phyloP scores from a whole-genome alignment of 1,140 invertebrate species.

The Drosophila aff. region DNA sequence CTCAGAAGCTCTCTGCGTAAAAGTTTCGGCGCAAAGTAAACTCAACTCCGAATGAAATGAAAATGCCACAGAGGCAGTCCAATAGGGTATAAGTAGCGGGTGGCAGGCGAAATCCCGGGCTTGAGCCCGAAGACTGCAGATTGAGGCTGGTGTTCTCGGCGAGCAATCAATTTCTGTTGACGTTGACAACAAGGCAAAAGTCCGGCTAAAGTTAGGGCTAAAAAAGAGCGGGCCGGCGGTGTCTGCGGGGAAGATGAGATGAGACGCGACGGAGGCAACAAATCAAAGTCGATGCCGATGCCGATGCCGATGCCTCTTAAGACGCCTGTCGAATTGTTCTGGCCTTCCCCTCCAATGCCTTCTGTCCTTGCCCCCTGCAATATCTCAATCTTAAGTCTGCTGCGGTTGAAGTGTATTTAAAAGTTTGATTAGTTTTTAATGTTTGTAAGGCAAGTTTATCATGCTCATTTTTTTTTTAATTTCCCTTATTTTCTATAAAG shows the following conservation, averaged over 20 bases:
- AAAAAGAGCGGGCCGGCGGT: slow-evolving; percentile 35
- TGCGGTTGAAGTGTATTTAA: slow-evolving; percentile 82
- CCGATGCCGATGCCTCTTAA: slow-evolving; percentile 60
- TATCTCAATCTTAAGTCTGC: slow-evolving; percentile 68
- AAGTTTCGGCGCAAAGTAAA: slow-evolving; percentile 79
- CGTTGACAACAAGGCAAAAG: slow-evolving; percentile 83
- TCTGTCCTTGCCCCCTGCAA: slow-evolving; percentile 19
- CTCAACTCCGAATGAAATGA: slow-evolving; percentile 80
- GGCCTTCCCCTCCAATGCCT: background rate
- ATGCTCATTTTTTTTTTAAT: slow-evolving; percentile 8
- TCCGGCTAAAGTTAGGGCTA: slow-evolving; percentile 75
- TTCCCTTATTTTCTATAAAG: slow-evolving; percentile 55
- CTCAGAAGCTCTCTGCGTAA: slow-evolving; percentile 55
- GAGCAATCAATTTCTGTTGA: slow-evolving; percentile 83
- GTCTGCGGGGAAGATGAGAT: slow-evolving; percentile 21
- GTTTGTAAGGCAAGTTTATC: slow-evolving; percentile 59
- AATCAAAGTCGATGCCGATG: slow-evolving; percentile 69
- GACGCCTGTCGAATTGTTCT: slow-evolving; percentile 77
- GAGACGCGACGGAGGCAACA: slow-evolving; percentile 53
- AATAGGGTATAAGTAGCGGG: slow-evolving; percentile 56
- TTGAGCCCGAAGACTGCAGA: slow-evolving; percentile 1
- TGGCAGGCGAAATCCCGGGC: slow-evolving; percentile 1
- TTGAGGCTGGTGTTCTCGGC: slow-evolving; percentile 50
- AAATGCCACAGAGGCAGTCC: slow-evolving; percentile 80
- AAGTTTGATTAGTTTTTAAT: slow-evolving; percentile 84